Percentiles rank a stretch among this genome's conserved stretches.
Conservation (phyloP, 2,113 vertebrate species). For the Haemorhous mexicanus region DNA sequence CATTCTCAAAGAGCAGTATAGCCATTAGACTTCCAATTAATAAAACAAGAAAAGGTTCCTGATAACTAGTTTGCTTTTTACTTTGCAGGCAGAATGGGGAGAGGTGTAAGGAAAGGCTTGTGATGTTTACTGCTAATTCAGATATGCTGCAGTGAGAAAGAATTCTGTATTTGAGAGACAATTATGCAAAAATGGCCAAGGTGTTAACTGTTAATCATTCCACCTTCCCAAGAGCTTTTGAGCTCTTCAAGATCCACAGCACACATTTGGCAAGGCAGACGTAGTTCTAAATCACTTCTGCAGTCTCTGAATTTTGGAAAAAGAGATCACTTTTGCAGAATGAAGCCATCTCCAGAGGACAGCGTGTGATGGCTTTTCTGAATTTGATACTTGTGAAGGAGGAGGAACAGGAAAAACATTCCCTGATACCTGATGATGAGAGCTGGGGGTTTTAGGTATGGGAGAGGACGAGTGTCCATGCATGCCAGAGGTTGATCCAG, state of each 20-base stretch:
- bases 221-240: not conserved
- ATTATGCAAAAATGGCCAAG: not conserved
- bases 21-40: not conserved
- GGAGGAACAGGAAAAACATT: not conserved
- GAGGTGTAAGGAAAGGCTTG: not conserved
- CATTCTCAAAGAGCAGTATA: not conserved
- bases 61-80: not conserved
- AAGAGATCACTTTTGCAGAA: not conserved
- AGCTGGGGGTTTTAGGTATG: not conserved
- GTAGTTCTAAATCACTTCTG: not conserved
- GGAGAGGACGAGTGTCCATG: fast-evolving
- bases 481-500: not conserved
- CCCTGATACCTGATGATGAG: not conserved
- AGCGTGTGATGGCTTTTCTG: not conserved
- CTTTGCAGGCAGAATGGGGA: not conserved
- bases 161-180: not conserved
- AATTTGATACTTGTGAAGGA: not conserved
- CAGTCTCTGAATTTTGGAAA: not conserved
- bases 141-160: not conserved
- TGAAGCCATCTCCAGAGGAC: not conserved
- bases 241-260: not conserved
- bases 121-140: not conserved
- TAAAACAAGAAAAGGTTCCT: not conserved
- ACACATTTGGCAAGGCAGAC: not conserved
- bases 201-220: not conserved